These are phyloP conservation scores for Polypterus senegalus DNA, from an alignment of 2,113 vertebrate genomes.

Conservation along the genomic window DNA sequence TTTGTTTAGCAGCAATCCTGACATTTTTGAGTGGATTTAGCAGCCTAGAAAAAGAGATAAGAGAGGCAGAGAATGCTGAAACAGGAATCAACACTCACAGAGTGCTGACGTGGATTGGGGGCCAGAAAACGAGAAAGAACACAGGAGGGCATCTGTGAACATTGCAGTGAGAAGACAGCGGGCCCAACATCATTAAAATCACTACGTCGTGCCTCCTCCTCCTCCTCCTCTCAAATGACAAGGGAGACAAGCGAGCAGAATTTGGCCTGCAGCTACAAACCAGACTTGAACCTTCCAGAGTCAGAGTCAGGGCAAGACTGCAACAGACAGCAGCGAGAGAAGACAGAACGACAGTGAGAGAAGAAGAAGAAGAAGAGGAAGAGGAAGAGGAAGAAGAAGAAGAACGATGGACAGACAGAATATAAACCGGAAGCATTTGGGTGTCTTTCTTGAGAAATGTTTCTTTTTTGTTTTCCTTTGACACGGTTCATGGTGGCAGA, in stretches of 20 bases:
- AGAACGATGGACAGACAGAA: slow-evolving; percentile 19
- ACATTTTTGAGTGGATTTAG: slow-evolving; percentile 58
- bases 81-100: slow-evolving; percentile 47
- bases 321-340: neutral
- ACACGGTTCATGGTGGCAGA: slow-evolving; percentile 24
- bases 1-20: slow-evolving; percentile 71
- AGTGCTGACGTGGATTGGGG: slow-evolving; percentile 31
- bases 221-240: too few species aligned
- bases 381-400: slow-evolving; percentile 13
- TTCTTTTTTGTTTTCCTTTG: slow-evolving; percentile 16
- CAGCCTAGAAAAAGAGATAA: slow-evolving; percentile 55
- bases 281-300: too few species aligned
- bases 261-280: too few species aligned
- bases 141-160: slow-evolving; percentile 15
- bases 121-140: slow-evolving; percentile 22
- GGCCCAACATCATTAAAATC: too few species aligned
- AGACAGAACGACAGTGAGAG: slow-evolving; percentile 19
- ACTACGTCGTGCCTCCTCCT: too few species aligned
- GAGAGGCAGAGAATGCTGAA: slow-evolving; percentile 4
- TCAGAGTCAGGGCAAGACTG: neutral
- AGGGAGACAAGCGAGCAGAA: too few species aligned
- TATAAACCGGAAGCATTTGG: slow-evolving; percentile 14
- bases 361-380: slow-evolving; percentile 24
- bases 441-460: slow-evolving; percentile 18
- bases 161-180: neutral